A percentile compares a stretch with the other conserved stretches of the same genome.
These are phyloP conservation scores for Notolepis coatsorum DNA, from an alignment of 2,797 vertebrate genomes.

Conservation along the genomic window DNA sequence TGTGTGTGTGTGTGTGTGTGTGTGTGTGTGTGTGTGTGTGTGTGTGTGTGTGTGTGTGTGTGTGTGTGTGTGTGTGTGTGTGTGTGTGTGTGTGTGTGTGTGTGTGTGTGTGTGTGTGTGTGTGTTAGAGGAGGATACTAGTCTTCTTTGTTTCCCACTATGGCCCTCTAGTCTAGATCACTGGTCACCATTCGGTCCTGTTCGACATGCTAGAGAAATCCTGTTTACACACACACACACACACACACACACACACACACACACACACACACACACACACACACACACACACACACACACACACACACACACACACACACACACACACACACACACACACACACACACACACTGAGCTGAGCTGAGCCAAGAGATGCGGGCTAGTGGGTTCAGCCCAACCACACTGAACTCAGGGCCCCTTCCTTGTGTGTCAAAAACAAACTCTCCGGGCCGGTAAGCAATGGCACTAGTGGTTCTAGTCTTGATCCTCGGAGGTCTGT, in stretches of 20 bases:
- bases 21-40: too few relatives aligned
- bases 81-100: conserved; percentile 17
- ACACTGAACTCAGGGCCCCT: conserved; percentile 78
- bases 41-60: too few relatives aligned
- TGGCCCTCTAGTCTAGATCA: conserved; percentile 73
- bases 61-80: conserved; percentile 16
- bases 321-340: conserved; percentile 6
- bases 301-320: conserved; percentile 35
- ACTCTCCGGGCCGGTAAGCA: conserved; percentile 32
- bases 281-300: conserved; percentile 25
- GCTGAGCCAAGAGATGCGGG: conserved; percentile 73
- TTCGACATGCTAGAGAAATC: conserved; percentile 76
- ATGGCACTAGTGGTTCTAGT: conserved; percentile 5
- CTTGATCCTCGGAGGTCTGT: conserved; percentile 4
- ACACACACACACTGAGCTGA: conserved; percentile 13
- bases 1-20: too few relatives aligned
- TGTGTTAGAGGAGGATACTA: conserved; percentile 16
- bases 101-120: not conserved
- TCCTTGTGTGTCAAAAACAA: conserved; percentile 63
- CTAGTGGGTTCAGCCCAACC: conserved; percentile 77
- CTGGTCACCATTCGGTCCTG: conserved; percentile 64
- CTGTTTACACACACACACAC: conserved; percentile 58
- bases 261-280: conserved; percentile 6
- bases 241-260: conserved; percentile 35
- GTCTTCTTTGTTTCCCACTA: conserved; percentile 71